Base-by-base conservation (phyloP, 1,140 invertebrate genomes). In the Drosophila nasuta region DNA sequence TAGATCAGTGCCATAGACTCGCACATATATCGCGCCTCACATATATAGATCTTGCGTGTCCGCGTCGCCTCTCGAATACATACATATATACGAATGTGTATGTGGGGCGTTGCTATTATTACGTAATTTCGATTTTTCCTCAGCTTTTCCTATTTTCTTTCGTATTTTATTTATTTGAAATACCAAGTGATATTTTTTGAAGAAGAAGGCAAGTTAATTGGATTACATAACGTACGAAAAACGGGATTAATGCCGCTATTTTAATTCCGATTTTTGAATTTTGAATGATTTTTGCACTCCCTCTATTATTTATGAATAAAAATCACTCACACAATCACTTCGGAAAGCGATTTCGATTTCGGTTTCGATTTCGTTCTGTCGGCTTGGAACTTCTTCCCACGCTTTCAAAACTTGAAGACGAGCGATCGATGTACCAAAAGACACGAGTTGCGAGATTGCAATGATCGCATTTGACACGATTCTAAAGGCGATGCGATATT, bases 391-490 rank as follows among this genome's bases (percentile, higher is more conserved):
- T 62, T 57, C 33, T 62, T 57, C 33, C 15, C 54, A 68, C 77
- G 57, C 43, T 46, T 73, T 60, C 1, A 57, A 73, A 73, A 58
- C 30, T 66, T 75, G 28, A 49, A 38, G 64, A 63, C 45, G 45
- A 35, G 7, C 30, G 48, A n/a, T 38, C 59, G 48, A 43, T 70
- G 83, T 85, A 86, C 79, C 81, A 81, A 79, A 76, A 87, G 92
- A 88, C 91, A 92, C 93, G 92, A 92, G 85, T 90, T 92, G 85
- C 87, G 59, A 82, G 74, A 92, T 82, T 75, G 80, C 89, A 92
- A 91, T 91, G 91, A 92, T 77, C 77, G 64, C 81, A 79, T 72
- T 79, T 77, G 76, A 75, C 76, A 79, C 71, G 57, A 59, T 70
- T 75, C 59, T 66, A 57, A 17, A 68, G 45, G 45, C 72, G 56